Evolutionary conservation across 2,113 vertebrate species (phyloP), one percentile per base, ranked within the genome.

Genomic region (Meleagris gallopavo): DNA sequence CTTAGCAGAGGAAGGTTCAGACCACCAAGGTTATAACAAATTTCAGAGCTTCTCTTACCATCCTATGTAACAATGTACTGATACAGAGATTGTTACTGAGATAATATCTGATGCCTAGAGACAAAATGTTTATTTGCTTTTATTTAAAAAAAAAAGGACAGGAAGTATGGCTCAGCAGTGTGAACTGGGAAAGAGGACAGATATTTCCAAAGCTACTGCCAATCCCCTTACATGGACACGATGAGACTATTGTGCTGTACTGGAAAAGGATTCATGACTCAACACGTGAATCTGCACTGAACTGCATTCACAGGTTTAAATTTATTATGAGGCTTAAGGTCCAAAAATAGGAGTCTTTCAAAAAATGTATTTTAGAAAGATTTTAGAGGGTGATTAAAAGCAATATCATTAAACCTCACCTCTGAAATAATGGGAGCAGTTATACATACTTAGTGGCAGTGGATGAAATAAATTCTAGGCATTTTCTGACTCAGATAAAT

Each of bases 181-280:
- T 21, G 54, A 72, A 76, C 24, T 25, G 43, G 27, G 77, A 61
- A 73, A 66, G 60, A 83, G 30, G 17, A 30, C 45, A 77, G 83
- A 66, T 90, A 57, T 92, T 97, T 92, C 91, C 89, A 85, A 67
- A 89, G 82, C 62, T 83, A 20, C 34, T 92, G 93, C 91, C 91
- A 94, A 73, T 62, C 71, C 36, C 50, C 74, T 92, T 89, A 76
- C 64, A 75, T 50, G 89, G 95, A 57, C 7, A 40, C 12, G 38
- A 60, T 87, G 58, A 80, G 71, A 82, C 21, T 89, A 48, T 64
- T 50, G 67, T 64, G 41, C 30, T 24, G 4, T 55, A 62, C 19
- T 52, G 0, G 19, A 67, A 70, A 93, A 46, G 22, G 57, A 81
- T 50, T 30, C 4, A 0, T 80, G 91, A 92, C 74, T 93, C 71